Percentiles rank a stretch among this genome's conserved stretches.
These are phyloP conservation scores for Isaurus tuberculatus DNA, from an alignment of 92 coral and sea anemone genomes.

Conservation along the genomic window DNA sequence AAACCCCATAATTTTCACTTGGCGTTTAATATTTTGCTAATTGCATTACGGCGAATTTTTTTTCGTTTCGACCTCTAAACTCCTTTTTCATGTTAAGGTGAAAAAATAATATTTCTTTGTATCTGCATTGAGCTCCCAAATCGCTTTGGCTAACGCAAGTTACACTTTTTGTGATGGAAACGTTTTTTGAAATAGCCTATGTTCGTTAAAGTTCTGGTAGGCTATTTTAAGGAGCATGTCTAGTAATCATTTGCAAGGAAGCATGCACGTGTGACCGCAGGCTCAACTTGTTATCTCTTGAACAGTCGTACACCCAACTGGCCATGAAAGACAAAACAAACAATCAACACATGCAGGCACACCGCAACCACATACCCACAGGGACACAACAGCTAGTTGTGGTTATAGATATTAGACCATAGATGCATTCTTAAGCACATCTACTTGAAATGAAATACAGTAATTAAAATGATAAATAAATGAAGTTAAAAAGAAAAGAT, in stretches of 20 bases:
- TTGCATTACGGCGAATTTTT: no score
- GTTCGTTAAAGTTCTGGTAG: neutral
- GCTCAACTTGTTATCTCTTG: constrained; percentile 53
- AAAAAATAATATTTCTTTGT: no score
- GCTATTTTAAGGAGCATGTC: neutral
- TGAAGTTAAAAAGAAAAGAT: neutral
- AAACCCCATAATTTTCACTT: no score
- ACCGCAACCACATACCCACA: neutral
- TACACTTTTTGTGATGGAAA: neutral
- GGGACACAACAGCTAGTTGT: neutral
- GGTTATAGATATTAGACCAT: neutral
- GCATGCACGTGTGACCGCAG: constrained; percentile 43
- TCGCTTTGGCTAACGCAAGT: neutral
- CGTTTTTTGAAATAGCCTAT: neutral
- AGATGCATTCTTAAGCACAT: neutral
- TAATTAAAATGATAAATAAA: neutral
- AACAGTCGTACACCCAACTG: constrained; percentile 47
- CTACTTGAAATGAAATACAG: neutral
- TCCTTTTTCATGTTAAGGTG: no score
- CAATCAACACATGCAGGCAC: constrained; percentile 30
- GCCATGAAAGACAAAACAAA: constrained; percentile 46
- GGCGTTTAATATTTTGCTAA: no score
- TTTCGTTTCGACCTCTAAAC: no score
- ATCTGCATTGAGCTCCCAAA: no score
- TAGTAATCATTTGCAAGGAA: constrained; percentile 3